Conservation (phyloP, 2,888 invertebrate genomes). For the Neuroscelio doddi region DNA sequence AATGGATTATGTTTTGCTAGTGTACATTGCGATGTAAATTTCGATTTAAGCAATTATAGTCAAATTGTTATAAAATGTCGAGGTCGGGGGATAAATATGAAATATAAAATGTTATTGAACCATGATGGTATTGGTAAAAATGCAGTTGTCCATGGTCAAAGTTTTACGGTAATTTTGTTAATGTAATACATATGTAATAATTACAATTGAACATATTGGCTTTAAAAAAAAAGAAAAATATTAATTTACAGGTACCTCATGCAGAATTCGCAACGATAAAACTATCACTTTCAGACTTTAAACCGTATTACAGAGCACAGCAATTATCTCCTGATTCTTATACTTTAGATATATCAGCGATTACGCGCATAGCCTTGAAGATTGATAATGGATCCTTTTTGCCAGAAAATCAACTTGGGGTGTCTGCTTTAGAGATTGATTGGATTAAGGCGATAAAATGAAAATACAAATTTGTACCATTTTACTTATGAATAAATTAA, state of each 20-base stretch:
- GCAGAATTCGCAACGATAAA: conserved; percentile 61
- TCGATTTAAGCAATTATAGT: conserved; percentile 63
- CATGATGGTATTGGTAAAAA: conserved; percentile 65
- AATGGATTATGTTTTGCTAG: conserved; percentile 72
- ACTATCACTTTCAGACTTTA: conserved; percentile 68
- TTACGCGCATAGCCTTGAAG: conserved; percentile 71
- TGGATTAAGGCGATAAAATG: conserved; percentile 67
- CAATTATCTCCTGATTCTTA: conserved; percentile 61
- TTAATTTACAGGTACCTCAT: conserved; percentile 60
- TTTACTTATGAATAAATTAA: too few relatives aligned
- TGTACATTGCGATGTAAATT: conserved; percentile 58
- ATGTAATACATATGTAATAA: neutral
- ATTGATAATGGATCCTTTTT: conserved; percentile 72
- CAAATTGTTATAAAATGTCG: conserved; percentile 63
- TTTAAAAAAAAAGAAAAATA: too few relatives aligned
- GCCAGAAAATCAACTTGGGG: conserved; percentile 71
- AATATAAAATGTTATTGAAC: conserved; percentile 70
- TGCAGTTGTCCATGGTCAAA: conserved; percentile 67
- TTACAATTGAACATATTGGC: too few relatives aligned
- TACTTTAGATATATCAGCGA: conserved; percentile 66
- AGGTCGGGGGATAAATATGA: conserved; percentile 67
- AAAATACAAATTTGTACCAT: too few relatives aligned
- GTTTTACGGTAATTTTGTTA: conserved; percentile 55
- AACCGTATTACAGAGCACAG: conserved; percentile 70
- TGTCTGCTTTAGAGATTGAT: conserved; percentile 72